A percentile compares a stretch with the other conserved stretches of the same genome.
Conservation (phyloP, 2,888 invertebrate genomes). For the Pycnomerus fuliginosus region DNA sequence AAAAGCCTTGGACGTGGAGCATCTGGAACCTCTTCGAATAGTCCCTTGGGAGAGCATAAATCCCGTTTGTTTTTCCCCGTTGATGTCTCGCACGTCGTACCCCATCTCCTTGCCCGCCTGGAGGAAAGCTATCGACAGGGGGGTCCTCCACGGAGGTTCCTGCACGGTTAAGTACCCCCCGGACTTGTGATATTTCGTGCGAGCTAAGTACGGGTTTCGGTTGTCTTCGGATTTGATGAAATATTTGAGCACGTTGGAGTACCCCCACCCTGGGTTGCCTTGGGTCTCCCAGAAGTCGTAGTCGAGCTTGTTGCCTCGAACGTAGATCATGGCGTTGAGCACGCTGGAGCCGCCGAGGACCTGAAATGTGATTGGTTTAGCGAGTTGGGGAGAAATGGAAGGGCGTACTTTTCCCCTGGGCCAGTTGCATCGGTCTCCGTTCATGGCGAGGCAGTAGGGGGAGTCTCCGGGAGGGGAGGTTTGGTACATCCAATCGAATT, state of each 20-base stretch:
- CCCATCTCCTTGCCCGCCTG: slow-evolving; percentile 82
- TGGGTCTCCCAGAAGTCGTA: slow-evolving; percentile 83
- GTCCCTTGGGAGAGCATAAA: slow-evolving; percentile 82
- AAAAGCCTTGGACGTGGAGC: slow-evolving; percentile 87
- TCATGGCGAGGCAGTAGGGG: slow-evolving; percentile 85
- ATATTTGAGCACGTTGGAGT: slow-evolving; percentile 77
- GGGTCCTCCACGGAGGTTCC: slow-evolving; percentile 81
- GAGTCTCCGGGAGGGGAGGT: slow-evolving; percentile 76
- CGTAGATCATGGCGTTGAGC: slow-evolving; percentile 90
- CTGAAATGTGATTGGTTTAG: slow-evolving; percentile 31
- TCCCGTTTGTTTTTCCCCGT: slow-evolving; percentile 80
- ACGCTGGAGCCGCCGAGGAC: slow-evolving; percentile 84
- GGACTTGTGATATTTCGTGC: slow-evolving; percentile 72
- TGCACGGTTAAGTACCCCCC: slow-evolving; percentile 84
- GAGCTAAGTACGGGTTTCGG: slow-evolving; percentile 76
- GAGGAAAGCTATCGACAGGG: slow-evolving; percentile 77
- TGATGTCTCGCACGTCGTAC: slow-evolving; percentile 77
- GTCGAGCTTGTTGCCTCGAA: slow-evolving; percentile 82
- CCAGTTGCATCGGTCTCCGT: slow-evolving; percentile 86
- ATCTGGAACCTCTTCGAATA: slow-evolving; percentile 78
- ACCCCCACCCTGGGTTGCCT: slow-evolving; percentile 87
- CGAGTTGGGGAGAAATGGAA: neutral
- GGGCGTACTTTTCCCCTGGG: slow-evolving; percentile 76
- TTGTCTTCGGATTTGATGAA: slow-evolving; percentile 88
- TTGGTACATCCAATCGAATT: slow-evolving; percentile 91